A percentile compares a stretch with the other conserved stretches of the same genome.
Evolutionary conservation across 2,888 invertebrate genomes (phyloP).

Genomic region (Dryocosmus kuriphilus): DNA sequence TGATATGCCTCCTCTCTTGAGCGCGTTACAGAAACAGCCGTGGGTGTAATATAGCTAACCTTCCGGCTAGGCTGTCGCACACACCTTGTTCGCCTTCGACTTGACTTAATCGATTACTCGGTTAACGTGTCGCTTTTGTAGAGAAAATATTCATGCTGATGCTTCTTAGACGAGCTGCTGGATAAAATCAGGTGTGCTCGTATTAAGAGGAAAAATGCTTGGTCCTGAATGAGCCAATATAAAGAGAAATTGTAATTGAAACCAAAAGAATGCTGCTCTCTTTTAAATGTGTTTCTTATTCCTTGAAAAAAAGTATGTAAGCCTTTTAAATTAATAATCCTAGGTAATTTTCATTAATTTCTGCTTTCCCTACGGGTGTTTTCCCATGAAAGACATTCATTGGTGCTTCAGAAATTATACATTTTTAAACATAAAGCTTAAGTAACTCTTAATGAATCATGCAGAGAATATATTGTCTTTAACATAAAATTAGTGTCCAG

Average conservation of each 20-base stretch:
- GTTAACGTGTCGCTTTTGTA: conserved; percentile 53
- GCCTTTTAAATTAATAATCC: too few relatives aligned
- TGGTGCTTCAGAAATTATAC: neutral
- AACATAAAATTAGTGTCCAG: neutral
- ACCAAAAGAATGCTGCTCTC: neutral
- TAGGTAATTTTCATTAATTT: neutral
- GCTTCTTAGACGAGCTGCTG: conserved; percentile 23
- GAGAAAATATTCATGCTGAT: conserved; percentile 33
- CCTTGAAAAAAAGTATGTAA: neutral
- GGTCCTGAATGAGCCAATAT: neutral
- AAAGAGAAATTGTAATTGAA: conserved; percentile 23
- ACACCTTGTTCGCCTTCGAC: conserved; percentile 56
- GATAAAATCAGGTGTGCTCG: conserved; percentile 30
- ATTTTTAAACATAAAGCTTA: neutral
- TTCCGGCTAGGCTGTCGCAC: conserved; percentile 53
- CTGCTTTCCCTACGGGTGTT: neutral
- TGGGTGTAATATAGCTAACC: conserved; percentile 54
- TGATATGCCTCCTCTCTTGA: conserved; percentile 48
- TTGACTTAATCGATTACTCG: conserved; percentile 54
- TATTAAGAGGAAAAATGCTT: conserved; percentile 14
- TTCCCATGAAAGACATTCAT: neutral
- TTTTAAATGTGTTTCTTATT: neutral
- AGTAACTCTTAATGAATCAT: neutral
- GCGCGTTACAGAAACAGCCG: conserved; percentile 50
- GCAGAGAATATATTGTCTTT: neutral